Percentiles rank a stretch among this genome's conserved stretches.
Evolutionary conservation across 1,140 invertebrate species (phyloP).

Genomic region (Paramacrobiotus metropolitanus): DNA sequence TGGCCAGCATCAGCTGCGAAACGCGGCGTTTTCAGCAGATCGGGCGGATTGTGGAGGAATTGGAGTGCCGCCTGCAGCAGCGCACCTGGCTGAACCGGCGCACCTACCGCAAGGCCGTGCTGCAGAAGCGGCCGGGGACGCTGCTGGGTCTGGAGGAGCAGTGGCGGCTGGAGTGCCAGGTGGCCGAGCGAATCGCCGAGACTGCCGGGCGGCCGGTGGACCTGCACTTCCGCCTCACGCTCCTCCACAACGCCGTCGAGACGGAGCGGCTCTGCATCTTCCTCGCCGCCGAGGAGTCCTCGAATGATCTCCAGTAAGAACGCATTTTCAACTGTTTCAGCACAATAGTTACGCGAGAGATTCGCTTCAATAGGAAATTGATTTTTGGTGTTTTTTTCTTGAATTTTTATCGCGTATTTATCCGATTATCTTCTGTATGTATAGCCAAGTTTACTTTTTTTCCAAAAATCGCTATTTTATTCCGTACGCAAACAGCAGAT

Average conservation of each 20-base stretch:
- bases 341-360: too few species aligned
- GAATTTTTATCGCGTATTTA: too few species aligned
- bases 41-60: background rate
- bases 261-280: background rate
- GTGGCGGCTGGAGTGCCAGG: background rate
- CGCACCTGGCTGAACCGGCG: background rate
- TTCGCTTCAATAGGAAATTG: too few species aligned
- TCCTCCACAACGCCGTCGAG: background rate
- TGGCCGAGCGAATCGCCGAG: background rate
- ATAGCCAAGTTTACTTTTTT: too few species aligned
- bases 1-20: too few species aligned
- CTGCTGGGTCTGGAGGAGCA: background rate
- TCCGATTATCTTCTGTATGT: too few species aligned
- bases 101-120: background rate
- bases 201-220: background rate
- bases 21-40: background rate
- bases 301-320: too few species aligned
- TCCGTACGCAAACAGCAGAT: too few species aligned
- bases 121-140: background rate
- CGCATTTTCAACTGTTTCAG: too few species aligned
- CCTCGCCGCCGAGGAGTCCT: too few species aligned
- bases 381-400: too few species aligned
- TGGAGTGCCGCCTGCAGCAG: background rate
- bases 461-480: too few species aligned
- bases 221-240: background rate